Evolutionary conservation across 2,888 invertebrate genomes (phyloP), one percentile per base, ranked within the genome.

Genomic region (Herminia tarsipennalis): DNA sequence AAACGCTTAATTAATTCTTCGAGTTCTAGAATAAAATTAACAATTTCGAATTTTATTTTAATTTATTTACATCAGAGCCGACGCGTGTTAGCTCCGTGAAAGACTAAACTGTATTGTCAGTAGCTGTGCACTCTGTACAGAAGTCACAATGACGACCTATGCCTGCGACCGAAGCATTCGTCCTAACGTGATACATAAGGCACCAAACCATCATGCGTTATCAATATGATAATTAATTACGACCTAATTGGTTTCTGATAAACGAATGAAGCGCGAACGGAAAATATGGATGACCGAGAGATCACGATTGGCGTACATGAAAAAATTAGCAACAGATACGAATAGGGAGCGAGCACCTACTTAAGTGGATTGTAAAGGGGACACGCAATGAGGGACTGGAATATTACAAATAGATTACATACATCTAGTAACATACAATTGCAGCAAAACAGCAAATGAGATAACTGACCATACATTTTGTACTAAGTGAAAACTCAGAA

Each of bases 241-340:
- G 80, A 84, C 83, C 85, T 81, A 84, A 83, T 83, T 86, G 79
- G 70, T 74, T 55, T 27, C 27, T 54, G 83, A 87, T 86, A 86
- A 77, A 62, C 66, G 56, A 46, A 52, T 69, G 72, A 69, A 66
- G 70, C 66, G 48, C 47, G 58, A 43, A 56, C 65, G 73, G 48
- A 38, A 74, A 67, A 74, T 75, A 78, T 77, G 72, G 36, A 10
- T 62, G 56, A 53, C 58, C 59, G 52, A 60, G 54, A 66, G 59
- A 68, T 66, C 63, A 66, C 55, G 60, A 64, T 52, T 51, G 38
- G 64, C 56, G 53, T 42, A 48, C 36, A 58, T 62, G 72, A 61
- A 61, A 62, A 58, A 55, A 37, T 57, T 55, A 16, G 20, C 32
- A 25, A 35, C 24, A 32, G 47, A 20, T 17, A 42, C 22, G n/a